Percentiles rank a stretch among this genome's conserved stretches.
Conservation (phyloP, 2,113 vertebrate species). For the Trinectes maculatus region DNA sequence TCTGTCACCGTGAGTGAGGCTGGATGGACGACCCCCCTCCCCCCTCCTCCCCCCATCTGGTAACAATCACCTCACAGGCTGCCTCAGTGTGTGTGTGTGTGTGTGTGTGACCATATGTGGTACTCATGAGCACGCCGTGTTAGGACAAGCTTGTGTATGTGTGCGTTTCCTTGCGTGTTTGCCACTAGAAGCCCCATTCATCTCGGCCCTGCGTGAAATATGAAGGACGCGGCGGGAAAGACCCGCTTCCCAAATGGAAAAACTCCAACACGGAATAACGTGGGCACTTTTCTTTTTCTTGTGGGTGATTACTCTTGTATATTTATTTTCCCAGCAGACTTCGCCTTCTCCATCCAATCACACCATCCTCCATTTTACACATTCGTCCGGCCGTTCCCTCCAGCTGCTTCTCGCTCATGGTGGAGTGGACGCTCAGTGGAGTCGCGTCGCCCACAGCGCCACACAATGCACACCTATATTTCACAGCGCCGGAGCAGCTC, state of each 20-base stretch:
- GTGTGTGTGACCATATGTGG: slow-evolving; percentile 31
- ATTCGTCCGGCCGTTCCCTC: slow-evolving; percentile 42
- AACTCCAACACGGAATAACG: slow-evolving; percentile 44
- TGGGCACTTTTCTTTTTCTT: slow-evolving; percentile 22
- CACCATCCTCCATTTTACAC: slow-evolving; percentile 54
- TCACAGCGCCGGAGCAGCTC: slow-evolving; percentile 39
- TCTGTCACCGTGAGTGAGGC: slow-evolving; percentile 54
- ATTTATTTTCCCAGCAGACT: slow-evolving; percentile 1
- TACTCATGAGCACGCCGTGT: slow-evolving; percentile 28
- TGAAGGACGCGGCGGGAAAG: slow-evolving; percentile 42
- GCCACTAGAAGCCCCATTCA: slow-evolving; percentile 68
- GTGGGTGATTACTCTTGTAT: not conserved
- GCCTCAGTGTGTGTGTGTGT: slow-evolving; percentile 33
- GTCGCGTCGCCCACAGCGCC: slow-evolving; percentile 25
- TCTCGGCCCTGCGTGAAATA: slow-evolving; percentile 67
- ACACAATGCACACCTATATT: slow-evolving; percentile 47
- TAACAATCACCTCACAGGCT: slow-evolving; percentile 75
- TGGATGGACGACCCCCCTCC: slow-evolving; percentile 57
- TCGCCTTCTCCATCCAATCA: slow-evolving; percentile 58
- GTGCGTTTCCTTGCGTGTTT: slow-evolving; percentile 46
- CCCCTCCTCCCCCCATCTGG: slow-evolving; percentile 69
- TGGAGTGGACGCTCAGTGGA: slow-evolving; percentile 25
- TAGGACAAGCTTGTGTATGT: slow-evolving; percentile 18
- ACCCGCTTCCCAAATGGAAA: slow-evolving; percentile 52
- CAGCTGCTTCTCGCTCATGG: slow-evolving; percentile 40